Percentiles rank a stretch among this genome's conserved stretches.
Evolutionary conservation across 2,113 vertebrate genomes (phyloP).

Genomic region (Engraulis encrasicolus): DNA sequence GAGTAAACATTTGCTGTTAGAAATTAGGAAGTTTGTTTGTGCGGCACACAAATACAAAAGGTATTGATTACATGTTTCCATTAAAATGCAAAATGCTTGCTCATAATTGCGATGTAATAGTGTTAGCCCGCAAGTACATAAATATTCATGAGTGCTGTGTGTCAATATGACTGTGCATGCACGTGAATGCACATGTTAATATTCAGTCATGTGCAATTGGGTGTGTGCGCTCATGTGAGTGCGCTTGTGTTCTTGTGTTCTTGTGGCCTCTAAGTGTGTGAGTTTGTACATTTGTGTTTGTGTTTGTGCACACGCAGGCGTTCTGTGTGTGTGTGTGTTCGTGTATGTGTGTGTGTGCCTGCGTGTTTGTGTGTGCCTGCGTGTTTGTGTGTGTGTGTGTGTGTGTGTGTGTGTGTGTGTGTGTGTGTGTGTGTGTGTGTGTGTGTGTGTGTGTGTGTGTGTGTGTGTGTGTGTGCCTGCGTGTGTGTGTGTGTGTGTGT

Average conservation of each 20-base stretch:
- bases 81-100: not conserved
- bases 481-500: too few species aligned
- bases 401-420: not conserved
- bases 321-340: too few species aligned
- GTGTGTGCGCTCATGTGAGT: not conserved
- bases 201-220: not conserved
- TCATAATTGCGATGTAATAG: not conserved
- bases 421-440: not conserved
- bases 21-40: too few species aligned
- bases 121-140: not conserved
- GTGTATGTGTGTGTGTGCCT: too few species aligned
- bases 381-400: too few species aligned
- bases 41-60: too few species aligned
- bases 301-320: too few species aligned
- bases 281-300: not conserved
- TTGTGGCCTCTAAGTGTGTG: not conserved
- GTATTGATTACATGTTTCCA: not conserved
- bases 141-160: not conserved
- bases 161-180: not conserved
- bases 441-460: not conserved
- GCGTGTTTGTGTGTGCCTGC: too few species aligned
- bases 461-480: not conserved
- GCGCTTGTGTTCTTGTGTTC: not conserved
- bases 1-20: too few species aligned
- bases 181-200: too few species aligned